phyloP scores from a whole-genome alignment of 1,140 invertebrate genomes.

The Trigoniulus corallinus region DNA sequence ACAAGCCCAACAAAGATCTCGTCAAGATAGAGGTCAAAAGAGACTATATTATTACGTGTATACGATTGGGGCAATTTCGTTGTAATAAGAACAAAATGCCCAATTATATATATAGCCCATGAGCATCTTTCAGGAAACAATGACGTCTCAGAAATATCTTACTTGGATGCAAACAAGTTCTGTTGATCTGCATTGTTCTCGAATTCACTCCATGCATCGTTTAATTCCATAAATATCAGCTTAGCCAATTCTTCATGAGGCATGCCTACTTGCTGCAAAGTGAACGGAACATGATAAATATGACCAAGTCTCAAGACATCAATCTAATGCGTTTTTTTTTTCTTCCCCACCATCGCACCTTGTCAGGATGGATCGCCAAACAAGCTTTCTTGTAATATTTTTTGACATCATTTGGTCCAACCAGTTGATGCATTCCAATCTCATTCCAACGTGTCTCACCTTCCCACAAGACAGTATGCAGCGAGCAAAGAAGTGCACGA shows the following conservation, averaged over 20 bases:
- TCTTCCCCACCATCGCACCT: too few relatives aligned
- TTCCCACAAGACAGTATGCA: slow-evolving; percentile 88
- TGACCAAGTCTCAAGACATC: not conserved
- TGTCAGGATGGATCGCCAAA: slow-evolving; percentile 94
- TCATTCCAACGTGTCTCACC: slow-evolving; percentile 73
- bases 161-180: slow-evolving; percentile 43
- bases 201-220: slow-evolving; percentile 96
- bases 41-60: too few relatives aligned
- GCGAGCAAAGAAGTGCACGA: slow-evolving; percentile 76
- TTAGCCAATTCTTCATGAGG: slow-evolving; percentile 82
- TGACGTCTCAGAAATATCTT: too few relatives aligned
- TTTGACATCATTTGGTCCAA: slow-evolving; percentile 80
- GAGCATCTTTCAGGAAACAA: too few relatives aligned
- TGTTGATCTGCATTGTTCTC: slow-evolving; percentile 76
- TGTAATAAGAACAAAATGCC: too few relatives aligned
- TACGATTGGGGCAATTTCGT: too few relatives aligned
- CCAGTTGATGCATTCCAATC: slow-evolving; percentile 84
- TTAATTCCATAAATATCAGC: slow-evolving; percentile 96
- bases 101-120: too few relatives aligned
- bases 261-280: slow-evolving; percentile 75
- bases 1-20: too few relatives aligned
- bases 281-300: slow-evolving; percentile 4
- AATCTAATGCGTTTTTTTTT: too few relatives aligned
- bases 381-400: slow-evolving; percentile 91
- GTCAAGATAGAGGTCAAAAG: too few relatives aligned